phyloP scores from a whole-genome alignment of 2,113 vertebrate species.

The Dicentrarchus labrax region DNA sequence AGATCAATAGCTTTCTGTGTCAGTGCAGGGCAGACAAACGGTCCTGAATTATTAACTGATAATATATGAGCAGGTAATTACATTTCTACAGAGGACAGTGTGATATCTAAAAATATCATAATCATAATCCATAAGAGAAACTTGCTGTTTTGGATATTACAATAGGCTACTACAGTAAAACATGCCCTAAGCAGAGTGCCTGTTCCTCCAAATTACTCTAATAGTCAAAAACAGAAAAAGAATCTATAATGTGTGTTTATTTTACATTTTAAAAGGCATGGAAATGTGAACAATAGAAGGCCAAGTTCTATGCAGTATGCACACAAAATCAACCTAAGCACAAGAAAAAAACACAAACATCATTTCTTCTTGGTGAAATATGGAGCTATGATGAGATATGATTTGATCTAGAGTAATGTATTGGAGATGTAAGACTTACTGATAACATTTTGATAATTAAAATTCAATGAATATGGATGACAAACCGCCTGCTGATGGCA shows the following conservation, averaged over 20 bases:
- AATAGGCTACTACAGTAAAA: neutral
- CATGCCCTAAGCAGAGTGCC: too few species aligned
- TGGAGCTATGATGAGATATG: neutral
- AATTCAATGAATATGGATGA: slow-evolving; percentile 52
- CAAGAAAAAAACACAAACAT: neutral
- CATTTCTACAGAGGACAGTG: slow-evolving; percentile 46
- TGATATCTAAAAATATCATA: slow-evolving; percentile 67
- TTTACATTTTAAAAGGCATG: neutral
- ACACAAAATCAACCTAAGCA: neutral
- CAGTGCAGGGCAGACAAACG: slow-evolving; percentile 58
- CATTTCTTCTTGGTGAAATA: neutral
- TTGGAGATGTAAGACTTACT: neutral
- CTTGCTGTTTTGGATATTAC: slow-evolving; percentile 21
- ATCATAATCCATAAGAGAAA: slow-evolving; percentile 3
- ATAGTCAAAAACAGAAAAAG: neutral
- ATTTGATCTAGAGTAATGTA: neutral
- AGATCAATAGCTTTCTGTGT: slow-evolving; percentile 63
- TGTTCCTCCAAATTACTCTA: neutral
- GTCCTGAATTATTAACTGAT: slow-evolving; percentile 74
- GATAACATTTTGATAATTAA: slow-evolving; percentile 26
- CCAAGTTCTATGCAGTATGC: fast-evolving
- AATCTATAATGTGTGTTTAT: neutral
- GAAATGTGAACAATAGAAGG: neutral
- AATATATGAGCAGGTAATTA: slow-evolving; percentile 75
- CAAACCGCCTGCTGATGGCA: slow-evolving; percentile 38